Evolutionary conservation across 2,113 vertebrate species (phyloP).

Genomic region (Psilopsiagon aymara): DNA sequence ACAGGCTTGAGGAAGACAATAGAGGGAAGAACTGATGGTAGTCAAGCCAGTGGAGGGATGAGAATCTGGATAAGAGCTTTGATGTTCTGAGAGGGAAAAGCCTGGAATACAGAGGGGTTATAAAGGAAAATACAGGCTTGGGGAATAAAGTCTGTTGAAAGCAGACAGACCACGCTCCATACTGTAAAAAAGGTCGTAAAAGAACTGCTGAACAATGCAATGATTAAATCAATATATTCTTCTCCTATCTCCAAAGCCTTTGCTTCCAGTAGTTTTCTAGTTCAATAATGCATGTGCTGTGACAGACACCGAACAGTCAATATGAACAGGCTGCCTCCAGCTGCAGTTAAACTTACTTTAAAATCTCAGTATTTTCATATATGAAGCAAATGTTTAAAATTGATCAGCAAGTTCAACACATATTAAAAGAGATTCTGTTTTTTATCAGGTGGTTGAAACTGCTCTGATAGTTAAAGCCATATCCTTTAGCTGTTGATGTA

Average conservation of each 20-base stretch:
- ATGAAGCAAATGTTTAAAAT: constrained; percentile 16
- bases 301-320: constrained; percentile 32
- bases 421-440: constrained; percentile 4
- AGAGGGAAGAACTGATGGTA: not conserved
- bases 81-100: not conserved
- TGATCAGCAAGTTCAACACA: not conserved
- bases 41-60: not conserved
- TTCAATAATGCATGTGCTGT: constrained; percentile 33
- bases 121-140: not conserved
- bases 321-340: constrained; percentile 8
- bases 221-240: constrained; percentile 43
- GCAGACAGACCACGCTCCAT: not conserved
- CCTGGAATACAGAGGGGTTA: not conserved
- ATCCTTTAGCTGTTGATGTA: not conserved
- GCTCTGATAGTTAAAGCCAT: not conserved
- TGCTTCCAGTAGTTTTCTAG: constrained; percentile 40
- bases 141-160: not conserved
- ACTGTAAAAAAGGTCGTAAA: not conserved
- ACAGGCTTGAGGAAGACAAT: not conserved
- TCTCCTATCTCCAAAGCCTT: constrained; percentile 38
- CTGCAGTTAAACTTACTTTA: constrained; percentile 31
- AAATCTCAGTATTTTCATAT: constrained; percentile 37
- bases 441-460: not conserved
- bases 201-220: not conserved
- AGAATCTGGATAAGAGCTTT: not conserved